These are phyloP conservation scores for Percopsis transmontana DNA, from an alignment of 2,113 vertebrate genomes.

Conservation along the genomic window DNA sequence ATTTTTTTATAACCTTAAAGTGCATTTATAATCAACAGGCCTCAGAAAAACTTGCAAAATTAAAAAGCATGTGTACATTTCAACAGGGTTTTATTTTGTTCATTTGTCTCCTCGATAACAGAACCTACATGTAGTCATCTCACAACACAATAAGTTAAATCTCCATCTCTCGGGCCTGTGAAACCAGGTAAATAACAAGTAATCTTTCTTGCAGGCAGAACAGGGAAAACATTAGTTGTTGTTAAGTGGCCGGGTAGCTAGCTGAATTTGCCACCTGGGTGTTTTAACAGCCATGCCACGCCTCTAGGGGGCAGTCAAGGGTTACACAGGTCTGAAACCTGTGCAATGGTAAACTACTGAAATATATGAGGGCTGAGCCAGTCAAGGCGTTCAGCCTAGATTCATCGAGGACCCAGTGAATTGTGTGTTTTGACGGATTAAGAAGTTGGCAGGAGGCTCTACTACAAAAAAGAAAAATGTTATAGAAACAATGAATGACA, in stretches of 20 bases:
- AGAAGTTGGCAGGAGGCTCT: neutral
- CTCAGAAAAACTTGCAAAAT: too few species aligned
- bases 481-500: conserved; percentile 22
- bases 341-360: too few species aligned
- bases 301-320: too few species aligned
- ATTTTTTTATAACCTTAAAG: too few species aligned
- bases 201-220: conserved; percentile 12
- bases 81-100: neutral
- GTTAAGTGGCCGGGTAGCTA: too few species aligned
- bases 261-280: too few species aligned
- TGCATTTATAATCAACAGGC: too few species aligned
- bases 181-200: conserved; percentile 67
- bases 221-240: neutral
- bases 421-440: conserved; percentile 1
- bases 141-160: conserved; percentile 63
- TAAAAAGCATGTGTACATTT: too few species aligned
- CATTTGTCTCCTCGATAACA: neutral
- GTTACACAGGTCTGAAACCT: too few species aligned
- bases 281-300: too few species aligned
- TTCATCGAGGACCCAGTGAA: neutral
- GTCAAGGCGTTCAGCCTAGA: too few species aligned
- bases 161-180: conserved; percentile 52
- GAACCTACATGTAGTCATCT: conserved; percentile 4
- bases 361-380: too few species aligned
- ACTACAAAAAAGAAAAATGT: conserved; percentile 19